These are phyloP conservation scores for Erythrocercus mccallii DNA, from an alignment of 2,113 vertebrate genomes.

Conservation along the genomic window DNA sequence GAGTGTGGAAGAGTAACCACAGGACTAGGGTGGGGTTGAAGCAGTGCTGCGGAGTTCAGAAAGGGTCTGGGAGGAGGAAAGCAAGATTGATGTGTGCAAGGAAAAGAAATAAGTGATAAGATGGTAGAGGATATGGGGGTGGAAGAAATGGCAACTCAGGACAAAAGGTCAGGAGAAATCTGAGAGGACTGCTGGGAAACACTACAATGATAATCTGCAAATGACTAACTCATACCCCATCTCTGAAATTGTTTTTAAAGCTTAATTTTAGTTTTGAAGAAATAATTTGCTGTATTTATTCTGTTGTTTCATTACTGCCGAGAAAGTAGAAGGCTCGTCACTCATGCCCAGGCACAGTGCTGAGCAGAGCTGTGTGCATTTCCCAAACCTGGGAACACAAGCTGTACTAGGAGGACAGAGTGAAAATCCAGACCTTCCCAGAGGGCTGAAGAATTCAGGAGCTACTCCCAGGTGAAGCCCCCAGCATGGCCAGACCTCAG, in stretches of 20 bases:
- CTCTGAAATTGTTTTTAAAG: not conserved
- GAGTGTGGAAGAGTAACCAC: not conserved
- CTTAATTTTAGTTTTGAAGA: not conserved
- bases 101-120: not conserved
- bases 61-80: not conserved
- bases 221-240: not conserved
- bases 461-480: not conserved
- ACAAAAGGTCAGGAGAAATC: not conserved
- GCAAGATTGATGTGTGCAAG: not conserved
- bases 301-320: not conserved
- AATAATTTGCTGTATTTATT: not conserved
- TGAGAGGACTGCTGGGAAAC: not conserved
- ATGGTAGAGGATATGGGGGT: not conserved
- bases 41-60: not conserved
- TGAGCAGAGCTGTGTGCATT: not conserved
- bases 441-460: not conserved
- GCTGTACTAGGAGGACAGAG: not conserved
- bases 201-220: not conserved
- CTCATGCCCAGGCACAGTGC: fast-evolving
- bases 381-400: not conserved
- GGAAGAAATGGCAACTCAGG: not conserved
- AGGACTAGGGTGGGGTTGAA: not conserved
- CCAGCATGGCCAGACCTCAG: not conserved
- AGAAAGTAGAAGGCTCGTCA: not conserved
- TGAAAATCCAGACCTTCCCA: not conserved